Percentiles rank a stretch among this genome's conserved stretches.
phyloP scores from a whole-genome alignment of 2,888 invertebrate genomes.

The Pachliopta kotzebuea region DNA sequence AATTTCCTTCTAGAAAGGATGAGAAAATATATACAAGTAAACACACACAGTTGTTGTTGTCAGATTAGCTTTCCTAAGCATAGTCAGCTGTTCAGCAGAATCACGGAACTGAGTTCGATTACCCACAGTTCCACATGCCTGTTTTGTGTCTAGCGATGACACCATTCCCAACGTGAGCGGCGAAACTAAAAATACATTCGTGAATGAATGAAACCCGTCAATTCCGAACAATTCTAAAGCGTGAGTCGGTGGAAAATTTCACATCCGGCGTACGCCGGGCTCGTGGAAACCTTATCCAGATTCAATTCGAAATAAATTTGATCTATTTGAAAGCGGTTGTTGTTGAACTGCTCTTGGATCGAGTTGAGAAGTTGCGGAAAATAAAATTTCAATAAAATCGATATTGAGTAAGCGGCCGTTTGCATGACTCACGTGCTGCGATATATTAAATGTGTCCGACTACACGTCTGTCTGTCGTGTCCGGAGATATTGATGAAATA shows the following conservation, averaged over 20 bases:
- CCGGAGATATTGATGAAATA: slow-evolving; percentile 6
- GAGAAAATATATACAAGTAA: background rate
- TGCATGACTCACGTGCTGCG: slow-evolving; percentile 28
- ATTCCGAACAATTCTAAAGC: slow-evolving; percentile 49
- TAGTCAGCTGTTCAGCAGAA: slow-evolving; percentile 68
- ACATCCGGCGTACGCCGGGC: slow-evolving; percentile 49
- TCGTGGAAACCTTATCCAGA: slow-evolving; percentile 28
- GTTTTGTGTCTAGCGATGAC: slow-evolving; percentile 49
- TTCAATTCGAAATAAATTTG: slow-evolving; percentile 26
- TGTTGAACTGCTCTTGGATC: slow-evolving; percentile 2
- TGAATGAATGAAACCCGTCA: slow-evolving; percentile 48
- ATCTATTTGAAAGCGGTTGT: slow-evolving; percentile 14
- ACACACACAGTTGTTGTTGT: background rate
- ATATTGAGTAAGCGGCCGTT: slow-evolving; percentile 29
- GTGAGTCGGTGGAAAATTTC: slow-evolving; percentile 67
- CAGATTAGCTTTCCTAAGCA: slow-evolving; percentile 34
- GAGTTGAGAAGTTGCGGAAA: slow-evolving; percentile 19
- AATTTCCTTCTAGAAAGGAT: background rate
- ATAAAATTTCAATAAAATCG: slow-evolving; percentile 32
- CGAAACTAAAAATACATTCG: slow-evolving; percentile 62
- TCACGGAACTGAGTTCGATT: slow-evolving; percentile 60
- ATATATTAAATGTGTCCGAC: slow-evolving; percentile 30
- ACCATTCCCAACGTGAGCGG: slow-evolving; percentile 53
- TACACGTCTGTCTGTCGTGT: slow-evolving; percentile 15
- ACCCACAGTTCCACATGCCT: slow-evolving; percentile 54